Evolutionary conservation across 2,113 vertebrate species (phyloP).

Genomic region (Cathartes aura): DNA sequence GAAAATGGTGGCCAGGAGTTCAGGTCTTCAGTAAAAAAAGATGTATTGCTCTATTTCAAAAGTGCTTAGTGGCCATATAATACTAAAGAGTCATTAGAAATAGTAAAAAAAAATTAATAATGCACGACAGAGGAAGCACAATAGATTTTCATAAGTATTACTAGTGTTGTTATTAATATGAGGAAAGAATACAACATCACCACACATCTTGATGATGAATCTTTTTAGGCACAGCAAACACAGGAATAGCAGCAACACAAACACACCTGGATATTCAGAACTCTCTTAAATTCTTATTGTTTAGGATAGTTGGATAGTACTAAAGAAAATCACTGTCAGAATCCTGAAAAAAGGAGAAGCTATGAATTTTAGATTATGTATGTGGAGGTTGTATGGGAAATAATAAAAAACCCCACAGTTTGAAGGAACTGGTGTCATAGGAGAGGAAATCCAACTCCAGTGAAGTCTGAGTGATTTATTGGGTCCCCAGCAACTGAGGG

Average conservation of each 20-base stretch:
- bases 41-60: background rate
- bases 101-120: background rate
- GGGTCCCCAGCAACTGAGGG: no score
- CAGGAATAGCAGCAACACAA: background rate
- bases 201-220: background rate
- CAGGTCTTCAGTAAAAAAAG: background rate
- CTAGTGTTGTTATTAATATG: background rate
- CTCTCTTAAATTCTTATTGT: background rate
- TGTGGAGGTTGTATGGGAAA: background rate
- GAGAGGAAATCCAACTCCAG: background rate
- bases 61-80: background rate
- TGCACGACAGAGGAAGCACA: background rate
- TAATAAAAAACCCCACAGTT: background rate
- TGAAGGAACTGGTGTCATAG: background rate
- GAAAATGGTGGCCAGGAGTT: background rate
- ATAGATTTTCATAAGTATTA: background rate
- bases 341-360: background rate
- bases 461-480: background rate
- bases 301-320: background rate
- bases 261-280: background rate
- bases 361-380: background rate
- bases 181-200: background rate
- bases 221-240: background rate
- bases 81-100: background rate
- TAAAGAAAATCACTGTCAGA: background rate